Base-by-base conservation (phyloP, 2,888 invertebrate species). In the Drosophila cyrtoloma region DNA sequence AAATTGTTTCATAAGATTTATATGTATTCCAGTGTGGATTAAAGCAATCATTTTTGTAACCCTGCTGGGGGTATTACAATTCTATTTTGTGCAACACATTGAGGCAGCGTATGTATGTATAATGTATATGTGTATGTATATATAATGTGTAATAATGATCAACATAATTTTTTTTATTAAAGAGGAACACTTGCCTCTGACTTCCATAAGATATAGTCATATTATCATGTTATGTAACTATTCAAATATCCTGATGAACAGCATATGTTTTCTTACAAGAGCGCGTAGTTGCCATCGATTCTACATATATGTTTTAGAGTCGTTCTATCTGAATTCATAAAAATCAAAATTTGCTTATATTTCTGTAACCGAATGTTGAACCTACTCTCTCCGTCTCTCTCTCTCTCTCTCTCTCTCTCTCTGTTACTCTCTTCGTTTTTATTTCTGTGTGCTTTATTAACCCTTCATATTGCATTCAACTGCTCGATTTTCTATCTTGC, bases 331-430 rank as follows among this genome's bases (percentile, higher is more conserved):
- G 7, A 5, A 47, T 22, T 16, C 22, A 47, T 14, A 3, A 22
- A 47, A 22, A 14, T 22, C 7, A 5, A 26, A 26, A 26, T 26
- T 26, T 16, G 1, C 7, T 22, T 16, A 22, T 14, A 47, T 22
- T 9, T 47, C 22, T 22, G 4, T 47, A 47, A 2, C 42, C 10
- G n/a, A n/a, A 4, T 42, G 2, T 47, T 47, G 7, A 47, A 22
- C 4, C 2, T 16, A 14, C 14, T 7, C 22, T 14, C 14, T 0
- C 14, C 0, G 14, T 7, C 22, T 10, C 10, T 12, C n/a, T 4
- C 22, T 16, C 7, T 1, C 14, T 0, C 22, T 7, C 22, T 14
- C 7, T 44, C 44, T 22, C 5, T 22, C 47, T 47, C 0, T 16
- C 4, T n/a, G 5, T 5, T n/a, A n/a, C 22, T 2, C 42, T 42